phyloP scores from a whole-genome alignment of 2,797 vertebrate species.

The Muraenolepis orangiensis region DNA sequence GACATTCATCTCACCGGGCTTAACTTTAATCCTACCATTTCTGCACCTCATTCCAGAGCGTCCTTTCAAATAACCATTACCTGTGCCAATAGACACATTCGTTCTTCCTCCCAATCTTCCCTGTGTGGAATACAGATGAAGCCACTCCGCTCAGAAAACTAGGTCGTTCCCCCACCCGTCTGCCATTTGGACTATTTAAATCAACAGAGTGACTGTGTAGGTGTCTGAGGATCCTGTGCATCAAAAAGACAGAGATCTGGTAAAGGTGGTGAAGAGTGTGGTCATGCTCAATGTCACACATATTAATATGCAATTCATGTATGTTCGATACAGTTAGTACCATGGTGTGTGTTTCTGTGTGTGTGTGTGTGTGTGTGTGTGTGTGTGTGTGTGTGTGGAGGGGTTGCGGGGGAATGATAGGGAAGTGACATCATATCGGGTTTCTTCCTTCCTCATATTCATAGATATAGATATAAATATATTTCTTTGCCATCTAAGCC shows the following conservation, averaged over 20 bases:
- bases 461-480: too few species aligned
- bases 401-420: neutral
- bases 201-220: slow-evolving; percentile 43
- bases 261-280: neutral
- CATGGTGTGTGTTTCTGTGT: too few species aligned
- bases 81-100: slow-evolving; percentile 34
- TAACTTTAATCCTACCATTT: slow-evolving; percentile 17
- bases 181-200: slow-evolving; percentile 63
- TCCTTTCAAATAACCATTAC: slow-evolving; percentile 14
- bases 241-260: neutral
- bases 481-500: slow-evolving; percentile 31
- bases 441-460: slow-evolving; percentile 12
- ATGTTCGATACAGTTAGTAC: neutral
- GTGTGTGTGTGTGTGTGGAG: too few species aligned
- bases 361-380: too few species aligned
- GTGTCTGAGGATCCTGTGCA: neutral
- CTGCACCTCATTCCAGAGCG: slow-evolving; percentile 8
- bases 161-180: slow-evolving; percentile 48
- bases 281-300: neutral
- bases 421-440: neutral
- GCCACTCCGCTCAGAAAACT: slow-evolving; percentile 48
- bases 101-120: slow-evolving; percentile 14
- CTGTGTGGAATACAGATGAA: slow-evolving; percentile 34
- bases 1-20: slow-evolving; percentile 25
- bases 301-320: neutral